Evolutionary conservation across 2,888 invertebrate genomes (phyloP), one percentile per base, ranked within the genome.

Genomic region (Deladenus siricidicola): DNA sequence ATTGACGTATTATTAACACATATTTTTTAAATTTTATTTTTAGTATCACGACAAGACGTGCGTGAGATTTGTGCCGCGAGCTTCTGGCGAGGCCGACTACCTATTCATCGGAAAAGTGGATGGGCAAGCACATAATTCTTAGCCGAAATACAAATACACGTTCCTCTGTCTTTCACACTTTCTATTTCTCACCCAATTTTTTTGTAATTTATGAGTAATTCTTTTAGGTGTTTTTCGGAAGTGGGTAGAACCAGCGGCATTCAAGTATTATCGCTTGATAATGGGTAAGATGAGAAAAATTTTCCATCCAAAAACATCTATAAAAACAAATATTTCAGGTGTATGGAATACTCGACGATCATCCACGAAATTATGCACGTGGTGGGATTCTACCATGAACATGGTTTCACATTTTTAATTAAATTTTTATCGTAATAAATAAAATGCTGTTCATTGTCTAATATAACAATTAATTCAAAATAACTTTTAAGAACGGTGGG

Each of bases 41-140:
- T 63, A 75, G 72, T 79, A 79, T 63, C 79, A 79, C 63, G 75
- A 78, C 53, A 74, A 76, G 63, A 79, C 78, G 2, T 79, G 79
- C 63, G 71, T 79, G 28, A 69, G 76, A 42, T 79, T 79, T 67
- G 73, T 75, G 17, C 79, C 79, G 1, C 53, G 75, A 55, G 62
- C 70, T 10, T 57, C 68, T 2, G 74, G 71, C 14, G 76, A 76
- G 60, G 64, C 72, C 14, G 77, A 77, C 60, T 77, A 77, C 57
- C 56, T 77, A 21, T 77, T 77, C 62, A 75, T 77, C 49, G 77
- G 77, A 21, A 77, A 77, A 58, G 77, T 77, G 10, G 77, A 77
- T 50, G 77, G 77, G 73, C 73, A 34, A 28, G 65, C 54, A 50
- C 48, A 50, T 50, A 21, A 14, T 29, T 43, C 14, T 34, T 34